These are phyloP conservation scores for Pseudolycoriella hygida DNA, from an alignment of 2,888 invertebrate species.

Conservation along the genomic window DNA sequence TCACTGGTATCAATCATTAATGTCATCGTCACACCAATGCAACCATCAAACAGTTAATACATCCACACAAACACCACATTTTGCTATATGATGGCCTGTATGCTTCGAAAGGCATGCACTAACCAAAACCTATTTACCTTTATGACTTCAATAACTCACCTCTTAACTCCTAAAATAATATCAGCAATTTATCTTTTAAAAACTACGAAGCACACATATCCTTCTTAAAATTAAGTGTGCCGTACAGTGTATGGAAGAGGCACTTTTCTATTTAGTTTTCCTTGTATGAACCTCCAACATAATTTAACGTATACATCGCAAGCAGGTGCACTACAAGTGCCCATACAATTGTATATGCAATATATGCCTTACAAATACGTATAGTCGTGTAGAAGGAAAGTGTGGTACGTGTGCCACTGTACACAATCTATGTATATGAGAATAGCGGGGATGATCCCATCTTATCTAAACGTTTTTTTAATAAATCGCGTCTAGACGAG, in stretches of 20 bases:
- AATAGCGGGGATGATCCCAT: background rate
- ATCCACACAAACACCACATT: no score
- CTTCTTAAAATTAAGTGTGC: background rate
- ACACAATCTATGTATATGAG: background rate
- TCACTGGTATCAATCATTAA: no score
- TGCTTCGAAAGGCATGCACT: no score
- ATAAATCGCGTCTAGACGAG: background rate
- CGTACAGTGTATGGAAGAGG: background rate
- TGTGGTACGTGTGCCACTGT: background rate
- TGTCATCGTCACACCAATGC: no score
- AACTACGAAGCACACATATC: background rate
- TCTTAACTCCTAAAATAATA: constrained; percentile 1
- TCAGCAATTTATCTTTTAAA: constrained; percentile 1
- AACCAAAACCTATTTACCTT: background rate
- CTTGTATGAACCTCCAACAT: background rate
- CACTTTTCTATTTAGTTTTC: no score
- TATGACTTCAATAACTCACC: constrained; percentile 1
- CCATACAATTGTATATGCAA: background rate
- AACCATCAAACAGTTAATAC: no score
- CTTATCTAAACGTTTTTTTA: background rate
- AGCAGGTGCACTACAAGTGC: background rate
- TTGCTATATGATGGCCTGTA: no score
- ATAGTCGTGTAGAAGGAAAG: background rate
- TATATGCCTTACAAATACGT: background rate
- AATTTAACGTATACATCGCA: background rate